A percentile compares a stretch with the other conserved stretches of the same genome.
phyloP scores from a whole-genome alignment of 2,797 vertebrate genomes.

The Gymnopithys bicolor region DNA sequence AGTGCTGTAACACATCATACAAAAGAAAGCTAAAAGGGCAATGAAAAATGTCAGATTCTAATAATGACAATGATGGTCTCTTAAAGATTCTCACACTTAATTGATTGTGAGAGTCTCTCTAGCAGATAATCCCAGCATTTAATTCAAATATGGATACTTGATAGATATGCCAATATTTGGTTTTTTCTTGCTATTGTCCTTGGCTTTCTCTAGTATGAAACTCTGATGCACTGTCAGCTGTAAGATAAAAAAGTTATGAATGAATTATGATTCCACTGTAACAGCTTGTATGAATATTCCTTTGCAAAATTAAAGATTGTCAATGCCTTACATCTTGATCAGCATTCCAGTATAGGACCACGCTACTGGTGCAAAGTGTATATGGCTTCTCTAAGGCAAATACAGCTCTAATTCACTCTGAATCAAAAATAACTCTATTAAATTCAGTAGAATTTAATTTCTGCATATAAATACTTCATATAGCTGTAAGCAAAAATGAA shows the following conservation, averaged over 20 bases:
- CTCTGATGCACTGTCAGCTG: background rate
- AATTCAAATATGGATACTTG: background rate
- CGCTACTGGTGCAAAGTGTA: background rate
- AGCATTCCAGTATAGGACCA: background rate
- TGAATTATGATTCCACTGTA: background rate
- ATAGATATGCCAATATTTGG: background rate
- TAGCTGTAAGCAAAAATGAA: background rate
- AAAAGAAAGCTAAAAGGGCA: background rate
- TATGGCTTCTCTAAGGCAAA: background rate
- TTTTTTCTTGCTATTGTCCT: background rate
- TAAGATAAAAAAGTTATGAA: background rate
- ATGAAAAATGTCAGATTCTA: background rate
- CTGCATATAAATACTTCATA: background rate
- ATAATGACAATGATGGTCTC: background rate
- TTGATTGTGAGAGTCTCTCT: background rate
- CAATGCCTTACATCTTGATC: background rate
- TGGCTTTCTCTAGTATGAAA: background rate
- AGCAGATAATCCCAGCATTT: background rate
- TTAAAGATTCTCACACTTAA: background rate
- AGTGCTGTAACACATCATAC: background rate
- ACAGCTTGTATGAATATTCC: background rate
- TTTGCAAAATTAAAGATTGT: background rate
- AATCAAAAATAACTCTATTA: background rate
- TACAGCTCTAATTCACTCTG: background rate
- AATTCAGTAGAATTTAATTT: background rate